Evolutionary conservation across 2,113 vertebrate genomes (phyloP), one percentile per base, ranked within the genome.

Genomic region (rat (Rattus norvegicus)): DNA sequence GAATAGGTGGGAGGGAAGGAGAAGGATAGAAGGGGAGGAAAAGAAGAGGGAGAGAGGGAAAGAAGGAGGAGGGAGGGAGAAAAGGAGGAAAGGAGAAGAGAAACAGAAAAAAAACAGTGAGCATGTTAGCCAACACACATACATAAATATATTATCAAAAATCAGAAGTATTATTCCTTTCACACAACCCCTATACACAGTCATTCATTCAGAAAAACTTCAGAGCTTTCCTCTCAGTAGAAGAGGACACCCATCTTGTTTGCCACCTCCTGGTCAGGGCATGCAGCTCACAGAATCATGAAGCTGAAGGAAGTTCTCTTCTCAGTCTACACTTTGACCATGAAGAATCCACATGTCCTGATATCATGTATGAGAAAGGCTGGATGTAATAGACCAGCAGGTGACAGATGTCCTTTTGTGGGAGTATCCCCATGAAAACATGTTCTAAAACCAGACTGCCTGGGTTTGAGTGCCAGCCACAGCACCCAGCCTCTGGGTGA

Each of bases 321-420:
- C 52, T 77, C 91, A 4, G 4, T 43, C 6, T 17, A 5, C 0
- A 26, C 47, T 33, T 65, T 69, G 59, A 47, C 59, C 17, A 3
- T 43, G 52, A 52, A 39, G 84, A 36, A 80, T 26, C 61, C n/a
- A 47, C 47, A 69, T 0, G 5, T 39, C 49, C 5, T 87, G 33
- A 1, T 56, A 0, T 54, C 33, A 0, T 6, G 30, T 17, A 84
- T 8, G 36, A 39, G 22, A 56, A 49, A 9, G 56, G 7, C 1
- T 4, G 28, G 26, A 24, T 10, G 5, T 16, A 54, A 33, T 4
- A 36, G 49, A 28, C 9, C 39, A 39, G 9, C 1, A 39, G 59
- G 36, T 47, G 67, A 5, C 14, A 19, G 8, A 8, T 7, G 28
- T 7, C 36, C 49, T 43, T 8, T 5, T 20, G 12, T 3, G 16